Conservation (phyloP, 2,113 vertebrate genomes). For the Pteruthius melanotis region DNA sequence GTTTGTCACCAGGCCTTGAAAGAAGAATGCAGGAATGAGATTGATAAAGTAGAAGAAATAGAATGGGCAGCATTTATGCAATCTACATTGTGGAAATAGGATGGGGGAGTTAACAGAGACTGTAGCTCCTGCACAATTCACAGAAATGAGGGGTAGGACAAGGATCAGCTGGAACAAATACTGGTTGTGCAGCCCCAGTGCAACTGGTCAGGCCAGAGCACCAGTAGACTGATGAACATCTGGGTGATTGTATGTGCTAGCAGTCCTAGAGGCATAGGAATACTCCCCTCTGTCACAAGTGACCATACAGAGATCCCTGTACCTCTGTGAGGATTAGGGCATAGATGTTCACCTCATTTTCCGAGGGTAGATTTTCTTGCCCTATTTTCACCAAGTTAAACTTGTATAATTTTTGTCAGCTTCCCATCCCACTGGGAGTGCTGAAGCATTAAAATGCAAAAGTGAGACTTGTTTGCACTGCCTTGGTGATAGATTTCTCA, state of each 20-base stretch:
- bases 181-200: background rate
- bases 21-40: background rate
- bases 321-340: background rate
- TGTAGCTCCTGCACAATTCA: background rate
- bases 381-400: background rate
- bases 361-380: background rate
- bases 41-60: background rate
- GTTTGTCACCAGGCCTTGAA: background rate
- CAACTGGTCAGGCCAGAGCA: background rate
- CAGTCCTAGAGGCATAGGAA: background rate
- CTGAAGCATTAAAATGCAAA: background rate
- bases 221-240: accelerated
- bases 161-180: background rate
- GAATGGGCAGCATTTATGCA: background rate
- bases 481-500: background rate
- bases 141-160: background rate
- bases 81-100: background rate
- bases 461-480: background rate
- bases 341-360: background rate
- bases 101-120: background rate
- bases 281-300: background rate
- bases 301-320: background rate
- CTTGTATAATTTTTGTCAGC: background rate
- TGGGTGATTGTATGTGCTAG: background rate
- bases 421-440: background rate